Evolutionary conservation across 2,797 vertebrate species (phyloP).

Genomic region (Poecilia velifera): DNA sequence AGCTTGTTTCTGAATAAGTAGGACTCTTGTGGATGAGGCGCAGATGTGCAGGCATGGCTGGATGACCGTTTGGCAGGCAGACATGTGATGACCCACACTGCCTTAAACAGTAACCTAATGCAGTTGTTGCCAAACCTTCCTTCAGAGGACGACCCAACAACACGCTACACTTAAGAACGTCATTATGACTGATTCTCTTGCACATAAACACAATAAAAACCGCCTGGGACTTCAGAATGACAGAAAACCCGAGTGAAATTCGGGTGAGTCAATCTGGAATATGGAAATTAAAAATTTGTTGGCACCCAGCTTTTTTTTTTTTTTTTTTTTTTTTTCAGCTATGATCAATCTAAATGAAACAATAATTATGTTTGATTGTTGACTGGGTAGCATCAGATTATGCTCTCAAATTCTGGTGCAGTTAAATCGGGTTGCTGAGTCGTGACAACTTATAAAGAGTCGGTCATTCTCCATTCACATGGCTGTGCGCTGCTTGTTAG

Average conservation of each 20-base stretch:
- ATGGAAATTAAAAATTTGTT: neutral
- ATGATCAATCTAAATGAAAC: neutral
- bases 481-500: neutral
- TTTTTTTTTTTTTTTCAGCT: neutral
- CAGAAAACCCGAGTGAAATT: neutral
- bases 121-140: neutral
- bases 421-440: neutral
- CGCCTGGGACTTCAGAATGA: neutral
- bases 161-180: neutral
- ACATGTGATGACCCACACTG: neutral
- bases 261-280: neutral
- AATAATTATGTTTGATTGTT: neutral
- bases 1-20: neutral
- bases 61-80: neutral
- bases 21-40: neutral
- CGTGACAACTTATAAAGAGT: neutral
- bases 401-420: neutral
- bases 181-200: neutral
- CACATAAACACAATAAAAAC: neutral
- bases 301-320: too few species aligned
- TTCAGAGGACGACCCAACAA: neutral
- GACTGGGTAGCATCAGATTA: neutral
- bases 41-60: constrained; percentile 6
- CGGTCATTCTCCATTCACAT: neutral
- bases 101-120: neutral